A percentile compares a stretch with the other conserved stretches of the same genome.
Conservation (phyloP, 2,113 vertebrate species). For the Gavialis gangeticus region DNA sequence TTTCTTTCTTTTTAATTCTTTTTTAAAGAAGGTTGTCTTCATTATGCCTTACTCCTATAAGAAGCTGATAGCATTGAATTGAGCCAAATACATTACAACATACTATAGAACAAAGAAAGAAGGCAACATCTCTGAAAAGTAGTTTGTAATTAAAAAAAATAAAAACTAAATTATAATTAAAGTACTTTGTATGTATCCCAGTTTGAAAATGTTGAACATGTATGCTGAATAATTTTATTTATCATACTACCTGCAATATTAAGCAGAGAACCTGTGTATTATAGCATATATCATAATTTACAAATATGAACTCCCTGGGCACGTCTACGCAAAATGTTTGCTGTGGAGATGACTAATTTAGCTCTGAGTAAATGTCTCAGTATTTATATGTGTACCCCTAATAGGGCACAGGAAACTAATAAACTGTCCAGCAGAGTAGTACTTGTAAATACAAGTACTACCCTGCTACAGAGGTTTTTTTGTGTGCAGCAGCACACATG, state of each 20-base stretch:
- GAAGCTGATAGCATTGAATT: not conserved
- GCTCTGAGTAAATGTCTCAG: too few relatives aligned
- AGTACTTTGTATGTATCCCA: not conserved
- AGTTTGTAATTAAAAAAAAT: not conserved
- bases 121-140: not conserved
- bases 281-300: too few relatives aligned
- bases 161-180: not conserved
- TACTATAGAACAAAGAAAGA: not conserved
- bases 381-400: too few relatives aligned
- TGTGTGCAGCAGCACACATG: too few relatives aligned
- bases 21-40: not conserved
- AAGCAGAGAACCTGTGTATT: too few relatives aligned
- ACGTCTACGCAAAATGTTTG: too few relatives aligned
- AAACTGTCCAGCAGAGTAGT: too few relatives aligned
- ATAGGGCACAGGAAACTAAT: too few relatives aligned
- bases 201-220: not conserved
- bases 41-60: not conserved
- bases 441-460: too few relatives aligned
- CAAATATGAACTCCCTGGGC: too few relatives aligned
- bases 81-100: not conserved
- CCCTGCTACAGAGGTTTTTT: too few relatives aligned
- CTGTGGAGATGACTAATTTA: too few relatives aligned
- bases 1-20: not conserved
- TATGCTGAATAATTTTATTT: fast-evolving
- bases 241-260: fast-evolving